These are phyloP conservation scores for Pararge aegeria DNA, from an alignment of 1,140 invertebrate genomes.

Conservation along the genomic window DNA sequence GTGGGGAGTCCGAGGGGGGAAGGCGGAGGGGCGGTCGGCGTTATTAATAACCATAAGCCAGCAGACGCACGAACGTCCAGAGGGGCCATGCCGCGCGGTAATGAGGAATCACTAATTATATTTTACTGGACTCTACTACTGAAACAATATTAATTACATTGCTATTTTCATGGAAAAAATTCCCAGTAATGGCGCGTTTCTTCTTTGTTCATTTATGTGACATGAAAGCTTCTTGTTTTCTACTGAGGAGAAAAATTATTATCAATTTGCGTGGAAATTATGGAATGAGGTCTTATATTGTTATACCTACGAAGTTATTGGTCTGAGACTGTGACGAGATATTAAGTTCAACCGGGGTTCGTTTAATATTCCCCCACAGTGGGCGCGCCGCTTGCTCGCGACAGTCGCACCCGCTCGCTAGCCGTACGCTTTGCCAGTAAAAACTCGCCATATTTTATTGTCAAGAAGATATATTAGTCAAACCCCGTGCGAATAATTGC, in stretches of 20 bases:
- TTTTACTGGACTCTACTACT: conserved; percentile 75
- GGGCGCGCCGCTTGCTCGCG: conserved; percentile 54
- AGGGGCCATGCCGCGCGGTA: conserved; percentile 72
- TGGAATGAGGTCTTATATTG: not conserved
- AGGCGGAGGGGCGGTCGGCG: conserved; percentile 42
- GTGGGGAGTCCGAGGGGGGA: conserved; percentile 40
- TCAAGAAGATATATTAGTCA: conserved; percentile 71
- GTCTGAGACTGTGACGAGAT: conserved; percentile 35
- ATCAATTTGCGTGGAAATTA: not conserved
- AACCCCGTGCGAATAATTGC: conserved; percentile 60
- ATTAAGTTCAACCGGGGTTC: conserved; percentile 42
- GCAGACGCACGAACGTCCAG: conserved; percentile 77
- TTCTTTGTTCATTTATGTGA: not conserved
- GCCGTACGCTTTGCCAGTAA: conserved; percentile 48
- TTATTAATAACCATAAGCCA: conserved; percentile 79
- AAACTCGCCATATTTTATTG: conserved; percentile 70
- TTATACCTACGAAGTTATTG: conserved; percentile 7
- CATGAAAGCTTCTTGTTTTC: not conserved
- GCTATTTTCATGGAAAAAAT: conserved; percentile 30
- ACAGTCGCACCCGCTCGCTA: conserved; percentile 58
- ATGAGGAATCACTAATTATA: conserved; percentile 79
- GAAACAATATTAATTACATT: conserved; percentile 61
- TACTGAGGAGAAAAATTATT: conserved; percentile 1
- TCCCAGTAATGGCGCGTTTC: conserved; percentile 4
- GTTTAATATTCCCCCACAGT: conserved; percentile 68